Evolutionary conservation across 2,888 invertebrate genomes (phyloP), one percentile per base, ranked within the genome.

Genomic region (Chelonus formosanus): DNA sequence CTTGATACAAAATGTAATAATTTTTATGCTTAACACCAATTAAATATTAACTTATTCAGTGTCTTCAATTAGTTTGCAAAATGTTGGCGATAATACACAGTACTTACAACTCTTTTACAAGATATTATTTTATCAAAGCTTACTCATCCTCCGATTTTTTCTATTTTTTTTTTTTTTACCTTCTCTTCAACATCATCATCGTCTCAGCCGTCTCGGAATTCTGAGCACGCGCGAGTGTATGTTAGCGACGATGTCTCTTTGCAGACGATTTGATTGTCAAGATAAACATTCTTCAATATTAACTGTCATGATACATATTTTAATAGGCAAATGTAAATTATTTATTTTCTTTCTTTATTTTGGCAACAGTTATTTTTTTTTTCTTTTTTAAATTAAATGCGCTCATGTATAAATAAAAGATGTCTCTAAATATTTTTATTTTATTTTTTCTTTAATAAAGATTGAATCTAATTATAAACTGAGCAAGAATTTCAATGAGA

Each of bases 211-310:
- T 31, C 52, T 52, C 8, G 52, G 52, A 52, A 52, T 52, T 52
- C 52, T 8, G 52, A 52, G 52, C 52, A 52, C 52, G 52, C 52
- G 52, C 52, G 52, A 52, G 31, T 52, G 40, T 40, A 40, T 40
- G 40, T 40, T 40, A 40, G 1, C 52, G 52, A 32, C 32, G 31
- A 5, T 52, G 52, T 52, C 34, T 31, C 52, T 34, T 52, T 52
- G 34, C 52, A 52, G 52, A 52, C 34, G 32, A 52, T 52, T 52
- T 52, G 31, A 7, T 52, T 52, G 32, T 52, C 52, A 52, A 52
- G 52, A 52, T 52, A 32, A 32, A 52, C 31, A 52, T 52, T 52
- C 32, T 52, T 52, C 31, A 52, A 32, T 32, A 32, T 52, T 52
- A 8, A 20, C 32, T 52, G 32, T 32, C 52, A 32, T 10, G 5